Evolutionary conservation across 2,113 vertebrate genomes (phyloP).

Genomic region (Hydrochoerus hydrochaeris): DNA sequence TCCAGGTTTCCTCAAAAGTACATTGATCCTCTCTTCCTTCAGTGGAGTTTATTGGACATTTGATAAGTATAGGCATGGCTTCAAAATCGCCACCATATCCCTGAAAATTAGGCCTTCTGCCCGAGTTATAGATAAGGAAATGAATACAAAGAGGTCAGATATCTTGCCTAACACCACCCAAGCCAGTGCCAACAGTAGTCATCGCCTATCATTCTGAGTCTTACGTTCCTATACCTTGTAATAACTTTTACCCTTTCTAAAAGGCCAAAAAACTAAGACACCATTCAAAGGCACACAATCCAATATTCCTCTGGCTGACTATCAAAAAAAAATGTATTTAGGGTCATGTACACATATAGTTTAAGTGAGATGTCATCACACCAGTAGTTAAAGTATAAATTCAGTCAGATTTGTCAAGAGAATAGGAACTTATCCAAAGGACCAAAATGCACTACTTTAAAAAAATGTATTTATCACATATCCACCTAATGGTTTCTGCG

Average conservation of each 20-base stretch:
- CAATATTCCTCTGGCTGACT: background rate
- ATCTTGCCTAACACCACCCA: background rate
- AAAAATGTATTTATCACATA: background rate
- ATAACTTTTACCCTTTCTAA: background rate
- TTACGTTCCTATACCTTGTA: background rate
- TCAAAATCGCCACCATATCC: background rate
- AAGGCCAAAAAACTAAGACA: background rate
- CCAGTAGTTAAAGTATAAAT: background rate
- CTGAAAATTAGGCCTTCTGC: background rate
- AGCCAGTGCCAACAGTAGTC: background rate
- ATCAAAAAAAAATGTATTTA: background rate
- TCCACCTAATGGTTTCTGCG: background rate
- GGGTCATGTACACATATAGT: slow-evolving; percentile 6
- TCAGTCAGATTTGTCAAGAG: slow-evolving; percentile 29
- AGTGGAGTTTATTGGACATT: background rate
- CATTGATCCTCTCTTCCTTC: background rate
- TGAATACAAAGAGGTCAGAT: background rate
- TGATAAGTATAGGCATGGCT: background rate
- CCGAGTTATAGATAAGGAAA: background rate
- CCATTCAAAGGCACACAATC: background rate
- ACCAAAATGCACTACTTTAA: background rate
- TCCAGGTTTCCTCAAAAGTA: background rate
- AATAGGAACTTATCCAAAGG: background rate
- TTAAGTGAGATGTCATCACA: background rate
- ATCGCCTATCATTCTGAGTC: background rate